Conservation (phyloP, 2,113 vertebrate genomes). For the Tetrax tetrax region DNA sequence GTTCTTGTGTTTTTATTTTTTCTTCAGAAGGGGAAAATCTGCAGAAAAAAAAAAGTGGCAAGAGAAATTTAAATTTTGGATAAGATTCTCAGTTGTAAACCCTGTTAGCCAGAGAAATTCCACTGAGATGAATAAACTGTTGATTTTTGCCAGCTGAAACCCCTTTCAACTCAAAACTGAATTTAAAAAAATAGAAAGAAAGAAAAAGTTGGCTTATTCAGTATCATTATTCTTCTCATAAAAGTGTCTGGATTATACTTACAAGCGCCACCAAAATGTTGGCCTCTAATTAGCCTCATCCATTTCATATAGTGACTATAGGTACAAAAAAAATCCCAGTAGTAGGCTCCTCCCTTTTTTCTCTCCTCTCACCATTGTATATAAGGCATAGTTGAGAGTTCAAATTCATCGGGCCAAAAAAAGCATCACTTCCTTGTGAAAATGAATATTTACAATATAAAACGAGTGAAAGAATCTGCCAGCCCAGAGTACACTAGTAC, state of each 20-base stretch:
- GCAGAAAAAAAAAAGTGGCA: neutral
- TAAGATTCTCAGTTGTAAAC: neutral
- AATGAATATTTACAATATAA: neutral
- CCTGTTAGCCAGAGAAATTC: neutral
- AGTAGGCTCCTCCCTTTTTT: neutral
- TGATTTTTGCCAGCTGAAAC: conserved; percentile 17
- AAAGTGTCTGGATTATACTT: neutral
- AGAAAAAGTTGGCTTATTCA: neutral
- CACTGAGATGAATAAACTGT: neutral
- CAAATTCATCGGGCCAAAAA: neutral
- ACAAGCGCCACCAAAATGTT: neutral
- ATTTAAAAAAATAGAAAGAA: neutral
- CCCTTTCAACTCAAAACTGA: neutral
- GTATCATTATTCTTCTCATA: neutral
- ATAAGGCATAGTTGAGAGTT: neutral
- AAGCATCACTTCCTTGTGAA: neutral
- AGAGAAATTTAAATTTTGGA: neutral
- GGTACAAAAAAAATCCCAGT: neutral
- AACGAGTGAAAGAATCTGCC: conserved; percentile 24
- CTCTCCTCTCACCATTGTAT: neutral
- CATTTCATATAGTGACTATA: neutral
- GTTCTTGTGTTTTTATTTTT: neutral
- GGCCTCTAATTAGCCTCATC: neutral
- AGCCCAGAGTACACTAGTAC: neutral
- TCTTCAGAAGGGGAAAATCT: neutral